These are phyloP conservation scores for Melanophora roralis DNA, from an alignment of 2,888 invertebrate species.

Conservation along the genomic window DNA sequence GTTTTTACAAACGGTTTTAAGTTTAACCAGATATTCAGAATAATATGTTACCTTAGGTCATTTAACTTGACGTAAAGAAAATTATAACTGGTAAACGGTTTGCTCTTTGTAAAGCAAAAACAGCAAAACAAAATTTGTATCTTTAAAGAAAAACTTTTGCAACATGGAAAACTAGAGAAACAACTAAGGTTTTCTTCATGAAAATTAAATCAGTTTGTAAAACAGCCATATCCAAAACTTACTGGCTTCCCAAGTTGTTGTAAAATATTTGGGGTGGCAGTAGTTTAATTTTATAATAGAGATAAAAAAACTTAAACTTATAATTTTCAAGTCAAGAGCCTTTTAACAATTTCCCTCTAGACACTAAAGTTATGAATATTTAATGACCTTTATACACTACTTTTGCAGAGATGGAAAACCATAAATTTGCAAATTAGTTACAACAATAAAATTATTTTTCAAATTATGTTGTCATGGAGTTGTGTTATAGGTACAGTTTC, in stretches of 20 bases:
- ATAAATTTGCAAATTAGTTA: background rate
- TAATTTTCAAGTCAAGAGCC: conserved; percentile 58
- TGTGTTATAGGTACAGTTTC: no score
- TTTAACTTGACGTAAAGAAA: conserved; percentile 54
- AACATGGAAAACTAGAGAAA: background rate
- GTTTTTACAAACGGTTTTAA: conserved; percentile 4
- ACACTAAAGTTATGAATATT: conserved; percentile 59
- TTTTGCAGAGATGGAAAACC: conserved; percentile 27
- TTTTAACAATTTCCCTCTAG: conserved; percentile 58
- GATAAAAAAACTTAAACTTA: conserved; percentile 37
- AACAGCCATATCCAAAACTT: background rate
- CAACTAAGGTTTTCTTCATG: background rate
- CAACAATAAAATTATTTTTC: background rate
- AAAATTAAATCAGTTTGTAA: background rate
- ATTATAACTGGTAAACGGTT: conserved; percentile 53
- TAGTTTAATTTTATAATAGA: conserved; percentile 14
- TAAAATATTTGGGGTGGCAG: background rate
- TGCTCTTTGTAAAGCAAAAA: background rate
- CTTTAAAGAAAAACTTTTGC: background rate
- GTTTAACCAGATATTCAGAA: conserved; percentile 15
- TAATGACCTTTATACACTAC: conserved; percentile 58
- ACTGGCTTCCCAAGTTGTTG: background rate
- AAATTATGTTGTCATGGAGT: background rate
- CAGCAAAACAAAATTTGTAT: background rate
- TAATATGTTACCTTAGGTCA: conserved; percentile 50